These are phyloP conservation scores for Eptesicus fuscus DNA, from an alignment of 2,113 vertebrate species.

Conservation along the genomic window DNA sequence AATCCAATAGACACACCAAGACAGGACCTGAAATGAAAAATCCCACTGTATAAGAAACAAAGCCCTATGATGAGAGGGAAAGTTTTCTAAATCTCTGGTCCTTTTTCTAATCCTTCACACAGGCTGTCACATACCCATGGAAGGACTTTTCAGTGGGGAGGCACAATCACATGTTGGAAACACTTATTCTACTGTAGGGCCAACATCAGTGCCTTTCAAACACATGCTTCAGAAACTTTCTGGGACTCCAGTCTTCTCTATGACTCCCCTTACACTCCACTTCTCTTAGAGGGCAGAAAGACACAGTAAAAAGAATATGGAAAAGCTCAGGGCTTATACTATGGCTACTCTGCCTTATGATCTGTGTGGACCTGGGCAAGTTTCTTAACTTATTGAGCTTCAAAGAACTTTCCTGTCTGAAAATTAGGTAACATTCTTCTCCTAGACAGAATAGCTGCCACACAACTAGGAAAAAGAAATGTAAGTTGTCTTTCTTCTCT, in stretches of 20 bases:
- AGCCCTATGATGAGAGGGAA: neutral
- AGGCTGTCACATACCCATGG: neutral
- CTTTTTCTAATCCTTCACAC: neutral
- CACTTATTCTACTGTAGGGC: neutral
- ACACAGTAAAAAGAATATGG: neutral
- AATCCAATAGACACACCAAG: neutral
- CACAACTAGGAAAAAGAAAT: neutral
- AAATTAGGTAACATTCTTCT: accelerated
- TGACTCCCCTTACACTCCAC: neutral
- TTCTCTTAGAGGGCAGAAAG: neutral
- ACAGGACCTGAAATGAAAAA: accelerated
- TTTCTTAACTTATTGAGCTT: neutral
- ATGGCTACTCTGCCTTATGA: accelerated
- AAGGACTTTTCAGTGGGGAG: neutral
- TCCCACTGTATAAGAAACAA: neutral
- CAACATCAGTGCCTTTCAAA: neutral
- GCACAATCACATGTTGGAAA: neutral
- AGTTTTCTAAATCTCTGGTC: neutral
- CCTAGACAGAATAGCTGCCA: neutral
- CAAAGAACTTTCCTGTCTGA: neutral
- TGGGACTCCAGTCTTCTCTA: neutral
- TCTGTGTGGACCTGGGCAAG: neutral
- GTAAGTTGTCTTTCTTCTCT: neutral
- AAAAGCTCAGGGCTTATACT: neutral
- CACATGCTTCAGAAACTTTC: neutral